Evolutionary conservation across 2,888 invertebrate species (phyloP).

Genomic region (Lissonota sp.): DNA sequence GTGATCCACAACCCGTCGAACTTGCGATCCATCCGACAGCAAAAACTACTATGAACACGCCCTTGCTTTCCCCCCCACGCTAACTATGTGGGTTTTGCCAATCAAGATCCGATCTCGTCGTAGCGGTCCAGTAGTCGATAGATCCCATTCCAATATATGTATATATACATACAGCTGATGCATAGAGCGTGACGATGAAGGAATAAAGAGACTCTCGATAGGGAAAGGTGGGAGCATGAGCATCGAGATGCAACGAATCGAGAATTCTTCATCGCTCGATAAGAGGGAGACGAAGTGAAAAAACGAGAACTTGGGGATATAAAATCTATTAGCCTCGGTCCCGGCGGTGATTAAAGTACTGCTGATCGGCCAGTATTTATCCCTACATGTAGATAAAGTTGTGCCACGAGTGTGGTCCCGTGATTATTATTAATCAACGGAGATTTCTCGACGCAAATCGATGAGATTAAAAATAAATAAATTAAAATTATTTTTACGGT

Average conservation of each 20-base stretch:
- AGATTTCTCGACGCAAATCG: slow-evolving; percentile 52
- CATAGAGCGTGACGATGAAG: slow-evolving; percentile 35
- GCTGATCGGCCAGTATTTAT: slow-evolving; percentile 30
- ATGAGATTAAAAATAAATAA: not conserved
- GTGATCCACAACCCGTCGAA: slow-evolving; percentile 43
- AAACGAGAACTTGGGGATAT: slow-evolving; percentile 42
- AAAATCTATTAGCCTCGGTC: slow-evolving; percentile 61
- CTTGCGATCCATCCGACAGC: slow-evolving; percentile 26
- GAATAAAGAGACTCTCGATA: slow-evolving; percentile 6
- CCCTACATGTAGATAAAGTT: slow-evolving; percentile 13
- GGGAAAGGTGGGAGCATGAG: not conserved
- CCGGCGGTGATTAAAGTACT: slow-evolving; percentile 41
- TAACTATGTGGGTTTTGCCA: slow-evolving; percentile 70
- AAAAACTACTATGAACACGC: slow-evolving; percentile 66
- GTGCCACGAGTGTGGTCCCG: slow-evolving; percentile 55
- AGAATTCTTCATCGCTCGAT: slow-evolving; percentile 22
- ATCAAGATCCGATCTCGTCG: slow-evolving; percentile 71
- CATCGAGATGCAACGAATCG: slow-evolving; percentile 34
- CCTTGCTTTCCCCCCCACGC: slow-evolving; percentile 62
- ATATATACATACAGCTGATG: not conserved
- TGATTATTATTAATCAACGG: slow-evolving; percentile 55
- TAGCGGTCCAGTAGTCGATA: slow-evolving; percentile 47
- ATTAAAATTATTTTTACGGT: not conserved
- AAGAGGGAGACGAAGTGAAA: slow-evolving; percentile 26
- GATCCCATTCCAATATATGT: slow-evolving; percentile 23